A percentile compares a stretch with the other conserved stretches of the same genome.
Conservation (phyloP, 1,140 invertebrate genomes). For the Plodia interpunctella region DNA sequence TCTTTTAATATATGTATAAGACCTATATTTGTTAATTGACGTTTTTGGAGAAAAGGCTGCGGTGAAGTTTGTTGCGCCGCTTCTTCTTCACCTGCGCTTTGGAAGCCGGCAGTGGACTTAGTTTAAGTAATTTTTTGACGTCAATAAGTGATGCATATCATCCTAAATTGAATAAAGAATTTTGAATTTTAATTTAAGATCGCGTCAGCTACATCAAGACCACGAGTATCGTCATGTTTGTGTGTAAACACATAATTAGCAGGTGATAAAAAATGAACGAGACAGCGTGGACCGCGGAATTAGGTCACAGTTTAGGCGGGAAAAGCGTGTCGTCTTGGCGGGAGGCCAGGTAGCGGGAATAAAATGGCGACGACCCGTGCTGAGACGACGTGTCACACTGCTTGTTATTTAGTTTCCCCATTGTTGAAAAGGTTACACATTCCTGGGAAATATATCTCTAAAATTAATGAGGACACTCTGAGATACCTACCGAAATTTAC, state of each 20-base stretch:
- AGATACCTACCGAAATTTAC: neutral
- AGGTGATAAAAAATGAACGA: slow-evolving; percentile 19
- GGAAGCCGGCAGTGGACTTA: too few species aligned
- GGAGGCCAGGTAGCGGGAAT: slow-evolving; percentile 23
- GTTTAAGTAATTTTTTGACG: too few species aligned
- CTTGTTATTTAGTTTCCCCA: neutral
- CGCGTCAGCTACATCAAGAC: too few species aligned
- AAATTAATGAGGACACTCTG: neutral
- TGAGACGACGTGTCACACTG: neutral
- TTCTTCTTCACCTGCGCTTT: too few species aligned
- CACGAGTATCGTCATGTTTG: neutral
- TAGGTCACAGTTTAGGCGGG: slow-evolving; percentile 31
- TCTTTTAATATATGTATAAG: too few species aligned
- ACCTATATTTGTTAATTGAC: too few species aligned
- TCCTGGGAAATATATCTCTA: neutral
- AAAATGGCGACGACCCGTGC: slow-evolving; percentile 34
- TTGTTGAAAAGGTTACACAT: neutral
- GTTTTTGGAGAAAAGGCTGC: too few species aligned
- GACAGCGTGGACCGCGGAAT: slow-evolving; percentile 37
- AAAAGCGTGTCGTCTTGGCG: slow-evolving; percentile 44
- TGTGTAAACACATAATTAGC: neutral
- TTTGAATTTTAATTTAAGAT: too few species aligned
- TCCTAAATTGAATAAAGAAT: too few species aligned
- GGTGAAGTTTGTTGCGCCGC: too few species aligned
- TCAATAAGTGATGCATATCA: too few species aligned